Evolutionary conservation across 2,113 vertebrate species (phyloP).

Genomic region (Neolamprologus kungweensis): DNA sequence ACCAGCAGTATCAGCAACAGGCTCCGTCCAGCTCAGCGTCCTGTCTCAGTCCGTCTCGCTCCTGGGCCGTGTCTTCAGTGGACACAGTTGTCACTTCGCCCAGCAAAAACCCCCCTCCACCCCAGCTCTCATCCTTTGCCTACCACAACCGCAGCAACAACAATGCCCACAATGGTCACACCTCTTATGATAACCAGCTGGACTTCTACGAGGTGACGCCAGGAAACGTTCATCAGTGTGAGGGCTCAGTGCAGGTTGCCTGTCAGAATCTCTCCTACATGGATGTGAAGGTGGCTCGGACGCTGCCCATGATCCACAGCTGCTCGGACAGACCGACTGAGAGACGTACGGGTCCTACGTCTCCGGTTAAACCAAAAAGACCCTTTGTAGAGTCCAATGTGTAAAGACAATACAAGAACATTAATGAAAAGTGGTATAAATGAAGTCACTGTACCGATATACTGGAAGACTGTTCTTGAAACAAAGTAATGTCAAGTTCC

Average conservation of each 20-base stretch:
- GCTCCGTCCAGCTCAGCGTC: constrained; percentile 68
- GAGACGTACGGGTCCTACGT: constrained; percentile 82
- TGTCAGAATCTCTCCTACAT: constrained; percentile 84
- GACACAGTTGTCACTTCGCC: constrained; percentile 88
- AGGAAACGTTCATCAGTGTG: constrained; percentile 71
- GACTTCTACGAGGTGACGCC: constrained; percentile 54
- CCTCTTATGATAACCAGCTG: constrained; percentile 82
- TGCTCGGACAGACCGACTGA: constrained; percentile 86
- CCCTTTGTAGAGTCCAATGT: constrained; percentile 99
- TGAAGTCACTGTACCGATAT: background rate
- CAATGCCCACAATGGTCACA: constrained; percentile 93
- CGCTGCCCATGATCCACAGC: constrained; percentile 86
- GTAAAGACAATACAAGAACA: constrained; percentile 41
- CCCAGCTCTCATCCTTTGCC: constrained; percentile 80
- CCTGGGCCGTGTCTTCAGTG: constrained; percentile 95
- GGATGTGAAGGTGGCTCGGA: constrained; percentile 88
- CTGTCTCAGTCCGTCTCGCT: constrained; percentile 74
- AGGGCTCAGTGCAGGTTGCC: constrained; percentile 77
- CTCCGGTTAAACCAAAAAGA: constrained; percentile 99
- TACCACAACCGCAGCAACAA: constrained; percentile 99
- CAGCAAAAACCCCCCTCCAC: constrained; percentile 72
- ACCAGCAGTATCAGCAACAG: constrained; percentile 73
- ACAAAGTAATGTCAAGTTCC: background rate
- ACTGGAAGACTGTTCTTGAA: background rate
- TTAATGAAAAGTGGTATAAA: background rate